phyloP scores from a whole-genome alignment of 2,888 invertebrate genomes.

The Epirrhoe tristata region DNA sequence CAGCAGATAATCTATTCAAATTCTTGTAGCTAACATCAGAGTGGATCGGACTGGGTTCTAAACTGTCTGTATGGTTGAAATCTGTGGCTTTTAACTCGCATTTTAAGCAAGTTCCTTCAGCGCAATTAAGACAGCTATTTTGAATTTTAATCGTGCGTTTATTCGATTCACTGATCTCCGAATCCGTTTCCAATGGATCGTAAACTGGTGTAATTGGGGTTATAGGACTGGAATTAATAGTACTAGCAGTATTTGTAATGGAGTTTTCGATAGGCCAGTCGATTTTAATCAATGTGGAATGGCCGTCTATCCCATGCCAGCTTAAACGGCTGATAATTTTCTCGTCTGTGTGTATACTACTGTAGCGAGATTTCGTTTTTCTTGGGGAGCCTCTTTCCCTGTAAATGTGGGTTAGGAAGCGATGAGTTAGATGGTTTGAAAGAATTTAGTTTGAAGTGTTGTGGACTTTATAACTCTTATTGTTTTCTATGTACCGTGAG shows the following conservation, averaged over 20 bases:
- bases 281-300: slow-evolving; percentile 76
- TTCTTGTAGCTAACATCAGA: slow-evolving; percentile 82
- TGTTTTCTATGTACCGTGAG: no score
- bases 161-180: slow-evolving; percentile 70
- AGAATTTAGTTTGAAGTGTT: slow-evolving; percentile 27
- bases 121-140: slow-evolving; percentile 65
- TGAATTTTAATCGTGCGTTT: slow-evolving; percentile 74
- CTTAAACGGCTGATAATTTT: slow-evolving; percentile 63
- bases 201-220: slow-evolving; percentile 73
- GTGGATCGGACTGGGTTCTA: slow-evolving; percentile 65
- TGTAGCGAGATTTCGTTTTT: slow-evolving; percentile 73
- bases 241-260: slow-evolving; percentile 66
- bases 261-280: slow-evolving; percentile 77
- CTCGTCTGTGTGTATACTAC: slow-evolving; percentile 60
- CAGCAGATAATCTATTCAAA: slow-evolving; percentile 76
- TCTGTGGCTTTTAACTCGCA: slow-evolving; percentile 76
- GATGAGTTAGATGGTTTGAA: slow-evolving; percentile 37
- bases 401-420: slow-evolving; percentile 56
- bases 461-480: slow-evolving; percentile 10
- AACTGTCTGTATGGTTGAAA: slow-evolving; percentile 66
- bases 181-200: slow-evolving; percentile 78
- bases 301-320: slow-evolving; percentile 81
- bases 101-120: slow-evolving; percentile 72
- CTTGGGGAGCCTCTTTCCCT: slow-evolving; percentile 80
- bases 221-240: slow-evolving; percentile 67